Conservation (phyloP, 2,888 invertebrate genomes). For the Amphiduros pacificus region DNA sequence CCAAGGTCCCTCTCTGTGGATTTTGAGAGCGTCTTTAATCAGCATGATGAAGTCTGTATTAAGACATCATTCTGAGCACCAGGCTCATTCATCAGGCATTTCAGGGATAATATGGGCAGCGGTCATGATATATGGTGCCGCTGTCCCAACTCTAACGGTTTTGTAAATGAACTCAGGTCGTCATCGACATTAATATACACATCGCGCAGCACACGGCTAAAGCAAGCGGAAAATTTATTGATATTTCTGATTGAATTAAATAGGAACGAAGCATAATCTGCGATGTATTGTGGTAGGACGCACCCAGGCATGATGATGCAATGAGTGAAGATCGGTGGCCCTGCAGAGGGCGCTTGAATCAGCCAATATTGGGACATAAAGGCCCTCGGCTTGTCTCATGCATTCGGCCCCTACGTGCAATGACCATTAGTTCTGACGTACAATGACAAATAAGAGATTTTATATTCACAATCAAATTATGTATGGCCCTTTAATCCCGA, state of each 20-base stretch:
- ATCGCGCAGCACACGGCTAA: not conserved
- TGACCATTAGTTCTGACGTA: not conserved
- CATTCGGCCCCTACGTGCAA: not conserved
- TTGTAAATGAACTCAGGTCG: too few relatives aligned
- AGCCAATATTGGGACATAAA: not conserved
- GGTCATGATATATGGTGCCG: too few relatives aligned
- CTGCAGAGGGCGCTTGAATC: conserved; percentile 3
- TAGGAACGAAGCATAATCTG: conserved; percentile 3
- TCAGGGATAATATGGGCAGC: too few relatives aligned
- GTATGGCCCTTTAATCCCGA: conserved; percentile 5
- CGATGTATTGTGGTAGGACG: not conserved
- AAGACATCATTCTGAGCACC: too few relatives aligned
- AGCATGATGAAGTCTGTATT: too few relatives aligned
- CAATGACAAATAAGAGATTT: conserved; percentile 3
- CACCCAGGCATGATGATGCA: not conserved
- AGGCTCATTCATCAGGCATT: too few relatives aligned
- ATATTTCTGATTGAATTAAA: conserved; percentile 12
- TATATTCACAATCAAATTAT: conserved; percentile 17
- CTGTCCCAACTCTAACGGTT: too few relatives aligned
- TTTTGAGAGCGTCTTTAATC: too few relatives aligned
- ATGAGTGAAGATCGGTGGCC: not conserved
- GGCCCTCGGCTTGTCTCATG: not conserved
- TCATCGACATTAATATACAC: not conserved
- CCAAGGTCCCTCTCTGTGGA: too few relatives aligned
- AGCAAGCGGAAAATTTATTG: conserved; percentile 7